These are phyloP conservation scores for Octonoba sinensis DNA, from an alignment of 2,888 invertebrate species.

Conservation along the genomic window DNA sequence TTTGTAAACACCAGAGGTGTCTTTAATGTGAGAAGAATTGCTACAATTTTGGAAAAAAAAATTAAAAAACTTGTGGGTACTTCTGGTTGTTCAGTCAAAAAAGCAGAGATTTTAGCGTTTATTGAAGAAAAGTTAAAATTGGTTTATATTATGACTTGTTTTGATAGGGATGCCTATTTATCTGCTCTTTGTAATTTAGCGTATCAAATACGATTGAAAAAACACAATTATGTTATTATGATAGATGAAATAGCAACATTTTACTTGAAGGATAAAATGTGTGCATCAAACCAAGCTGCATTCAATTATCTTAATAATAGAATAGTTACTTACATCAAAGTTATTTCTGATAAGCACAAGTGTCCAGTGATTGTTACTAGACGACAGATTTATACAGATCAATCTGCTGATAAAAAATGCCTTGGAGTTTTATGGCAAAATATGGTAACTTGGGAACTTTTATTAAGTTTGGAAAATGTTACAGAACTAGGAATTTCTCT, in stretches of 20 bases:
- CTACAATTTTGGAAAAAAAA: conserved; percentile 21
- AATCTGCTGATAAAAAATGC: neutral
- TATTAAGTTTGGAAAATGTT: neutral
- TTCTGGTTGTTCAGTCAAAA: neutral
- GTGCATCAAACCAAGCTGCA: neutral
- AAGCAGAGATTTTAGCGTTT: conserved; percentile 13
- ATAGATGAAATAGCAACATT: conserved; percentile 36
- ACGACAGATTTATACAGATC: neutral
- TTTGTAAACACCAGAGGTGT: conserved; percentile 33
- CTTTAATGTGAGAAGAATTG: conserved; percentile 28
- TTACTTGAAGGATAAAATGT: conserved; percentile 29
- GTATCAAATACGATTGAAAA: neutral
- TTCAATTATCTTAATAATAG: neutral
- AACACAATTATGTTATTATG: conserved; percentile 15
- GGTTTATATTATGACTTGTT: conserved; percentile 25
- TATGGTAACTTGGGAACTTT: conserved; percentile 4
- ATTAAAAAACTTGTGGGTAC: neutral
- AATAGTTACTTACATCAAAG: neutral
- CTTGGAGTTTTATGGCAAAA: conserved; percentile 18
- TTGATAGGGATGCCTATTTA: conserved; percentile 19
- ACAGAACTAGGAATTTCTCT: neutral
- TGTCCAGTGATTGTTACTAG: conserved; percentile 26
- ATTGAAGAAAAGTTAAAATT: conserved; percentile 23
- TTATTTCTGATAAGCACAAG: conserved; percentile 7
- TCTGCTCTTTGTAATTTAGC: conserved; percentile 8